Conservation (phyloP, 2,113 vertebrate species). For the Falcunculus frontatus region DNA sequence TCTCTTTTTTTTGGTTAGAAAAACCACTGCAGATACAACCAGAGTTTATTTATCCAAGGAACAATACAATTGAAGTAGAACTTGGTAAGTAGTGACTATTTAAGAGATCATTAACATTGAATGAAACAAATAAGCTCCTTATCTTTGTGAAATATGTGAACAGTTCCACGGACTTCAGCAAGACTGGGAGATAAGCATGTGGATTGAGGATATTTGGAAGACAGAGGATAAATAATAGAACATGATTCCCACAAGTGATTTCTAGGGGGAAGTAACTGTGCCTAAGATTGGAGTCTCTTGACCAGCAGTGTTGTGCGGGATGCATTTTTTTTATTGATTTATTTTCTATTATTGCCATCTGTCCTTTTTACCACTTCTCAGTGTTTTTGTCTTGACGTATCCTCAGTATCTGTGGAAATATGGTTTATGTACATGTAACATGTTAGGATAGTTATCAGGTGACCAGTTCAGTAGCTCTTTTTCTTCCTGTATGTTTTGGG, state of each 20-base stretch:
- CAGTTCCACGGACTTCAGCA: background rate
- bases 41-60: constrained; percentile 72
- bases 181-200: background rate
- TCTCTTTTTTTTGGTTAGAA: constrained; percentile 39
- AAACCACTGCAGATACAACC: background rate
- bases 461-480: background rate
- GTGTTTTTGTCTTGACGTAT: background rate
- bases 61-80: constrained; percentile 71
- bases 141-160: background rate
- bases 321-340: background rate
- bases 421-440: background rate
- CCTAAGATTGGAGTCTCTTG: background rate
- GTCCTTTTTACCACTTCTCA: background rate
- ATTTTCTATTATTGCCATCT: background rate
- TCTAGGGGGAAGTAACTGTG: background rate
- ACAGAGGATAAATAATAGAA: background rate
- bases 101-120: background rate
- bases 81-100: constrained; percentile 74
- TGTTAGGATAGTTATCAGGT: background rate
- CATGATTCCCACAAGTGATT: background rate
- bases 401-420: background rate
- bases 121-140: background rate
- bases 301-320: background rate
- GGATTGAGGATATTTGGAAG: background rate
- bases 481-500: background rate